Conservation (phyloP, 2,797 vertebrate genomes). For the Chaetophractus vellerosus region DNA sequence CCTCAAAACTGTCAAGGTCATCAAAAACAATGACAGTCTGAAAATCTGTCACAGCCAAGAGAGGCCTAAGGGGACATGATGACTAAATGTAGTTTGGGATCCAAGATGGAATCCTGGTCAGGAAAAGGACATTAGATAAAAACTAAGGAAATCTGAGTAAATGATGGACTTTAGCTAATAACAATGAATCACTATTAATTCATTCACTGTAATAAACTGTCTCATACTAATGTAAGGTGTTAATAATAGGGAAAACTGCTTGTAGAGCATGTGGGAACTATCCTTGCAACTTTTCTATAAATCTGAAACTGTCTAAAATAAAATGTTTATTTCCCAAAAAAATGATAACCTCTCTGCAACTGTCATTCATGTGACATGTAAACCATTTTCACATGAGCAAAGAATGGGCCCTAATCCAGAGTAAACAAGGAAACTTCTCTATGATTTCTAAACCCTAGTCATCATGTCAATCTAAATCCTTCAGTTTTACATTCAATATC, state of each 20-base stretch:
- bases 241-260: neutral
- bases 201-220: neutral
- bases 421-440: neutral
- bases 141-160: neutral
- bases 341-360: neutral
- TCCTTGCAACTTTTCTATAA: neutral
- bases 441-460: neutral
- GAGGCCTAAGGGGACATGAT: neutral
- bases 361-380: neutral
- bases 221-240: neutral
- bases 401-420: neutral
- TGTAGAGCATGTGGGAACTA: neutral
- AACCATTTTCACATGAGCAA: neutral
- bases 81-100: neutral
- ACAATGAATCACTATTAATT: neutral
- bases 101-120: neutral
- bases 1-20: neutral
- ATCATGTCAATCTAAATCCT: neutral
- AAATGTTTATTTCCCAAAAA: neutral
- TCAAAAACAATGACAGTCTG: neutral
- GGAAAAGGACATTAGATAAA: neutral
- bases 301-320: conserved; percentile 27
- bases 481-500: neutral
- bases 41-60: neutral
- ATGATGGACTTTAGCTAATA: neutral